A percentile compares a stretch with the other conserved stretches of the same genome.
phyloP scores from a whole-genome alignment of 2,797 vertebrate genomes.

The Lacerta viridis region DNA sequence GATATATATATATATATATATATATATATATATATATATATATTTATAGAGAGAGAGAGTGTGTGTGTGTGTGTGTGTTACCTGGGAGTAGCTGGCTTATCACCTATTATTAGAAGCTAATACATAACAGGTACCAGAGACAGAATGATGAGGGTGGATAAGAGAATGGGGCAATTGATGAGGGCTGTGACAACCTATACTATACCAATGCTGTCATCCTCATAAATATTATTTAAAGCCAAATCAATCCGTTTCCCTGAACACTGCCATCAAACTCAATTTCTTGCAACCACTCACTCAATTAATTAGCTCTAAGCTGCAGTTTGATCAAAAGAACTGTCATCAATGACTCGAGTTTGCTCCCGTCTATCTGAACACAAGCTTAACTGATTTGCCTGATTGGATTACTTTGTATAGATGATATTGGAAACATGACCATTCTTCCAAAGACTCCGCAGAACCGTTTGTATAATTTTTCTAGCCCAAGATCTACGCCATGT shows the following conservation, averaged over 20 bases:
- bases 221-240: not conserved
- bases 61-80: no score
- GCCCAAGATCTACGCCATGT: not conserved
- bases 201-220: not conserved
- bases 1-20: no score
- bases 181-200: not conserved
- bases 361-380: not conserved
- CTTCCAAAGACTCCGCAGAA: not conserved
- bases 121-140: not conserved
- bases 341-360: not conserved
- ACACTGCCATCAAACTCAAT: not conserved
- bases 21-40: no score
- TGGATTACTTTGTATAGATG: constrained; percentile 2
- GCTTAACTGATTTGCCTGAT: constrained; percentile 1
- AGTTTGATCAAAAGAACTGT: not conserved
- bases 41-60: no score
- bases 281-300: not conserved
- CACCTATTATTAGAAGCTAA: no score
- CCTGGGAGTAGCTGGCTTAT: no score
- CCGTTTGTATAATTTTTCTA: constrained; percentile 4
- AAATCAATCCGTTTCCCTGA: not conserved
- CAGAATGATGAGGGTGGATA: not conserved
- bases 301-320: not conserved
- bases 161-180: not conserved
- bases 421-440: not conserved